These are phyloP conservation scores for Drosophila engyochracea DNA, from an alignment of 2,888 invertebrate species.

Conservation along the genomic window DNA sequence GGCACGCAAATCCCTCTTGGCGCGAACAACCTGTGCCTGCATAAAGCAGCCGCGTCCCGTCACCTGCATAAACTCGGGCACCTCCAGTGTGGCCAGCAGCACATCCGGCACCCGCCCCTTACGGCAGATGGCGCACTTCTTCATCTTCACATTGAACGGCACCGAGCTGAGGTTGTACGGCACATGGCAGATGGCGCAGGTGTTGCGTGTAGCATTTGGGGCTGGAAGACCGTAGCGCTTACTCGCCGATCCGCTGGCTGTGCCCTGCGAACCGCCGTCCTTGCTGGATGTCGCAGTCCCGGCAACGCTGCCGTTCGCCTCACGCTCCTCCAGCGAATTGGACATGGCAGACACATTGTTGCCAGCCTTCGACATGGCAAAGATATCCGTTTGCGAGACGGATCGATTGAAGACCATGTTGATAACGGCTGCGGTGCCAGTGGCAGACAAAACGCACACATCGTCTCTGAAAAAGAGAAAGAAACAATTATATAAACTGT, in stretches of 20 bases:
- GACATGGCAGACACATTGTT: constrained; percentile 83
- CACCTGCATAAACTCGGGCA: constrained; percentile 91
- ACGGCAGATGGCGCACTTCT: constrained; percentile 90
- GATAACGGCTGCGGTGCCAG: constrained; percentile 96
- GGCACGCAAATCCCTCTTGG: constrained; percentile 91
- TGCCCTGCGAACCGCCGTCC: constrained; percentile 73
- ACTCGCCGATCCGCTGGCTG: constrained; percentile 49
- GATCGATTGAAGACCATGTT: constrained; percentile 87
- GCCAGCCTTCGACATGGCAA: constrained; percentile 67
- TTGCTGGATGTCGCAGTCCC: constrained; percentile 59
- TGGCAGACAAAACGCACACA: constrained; percentile 96
- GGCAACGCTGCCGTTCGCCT: constrained; percentile 74
- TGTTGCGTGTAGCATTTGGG: constrained; percentile 60
- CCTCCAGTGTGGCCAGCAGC: constrained; percentile 94
- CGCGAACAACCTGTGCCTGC: constrained; percentile 91
- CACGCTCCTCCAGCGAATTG: constrained; percentile 86
- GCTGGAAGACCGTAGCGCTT: constrained; percentile 65
- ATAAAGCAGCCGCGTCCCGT: constrained; percentile 89
- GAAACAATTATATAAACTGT: constrained; percentile 29
- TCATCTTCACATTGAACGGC: constrained; percentile 90
- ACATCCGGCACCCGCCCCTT: constrained; percentile 96
- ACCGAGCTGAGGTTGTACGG: constrained; percentile 92
- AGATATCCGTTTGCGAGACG: constrained; percentile 82
- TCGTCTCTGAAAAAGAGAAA: constrained; percentile 91
- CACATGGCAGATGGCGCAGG: constrained; percentile 89